These are phyloP conservation scores for Hystrix brachyura DNA, from an alignment of 2,113 vertebrate genomes.

Conservation along the genomic window DNA sequence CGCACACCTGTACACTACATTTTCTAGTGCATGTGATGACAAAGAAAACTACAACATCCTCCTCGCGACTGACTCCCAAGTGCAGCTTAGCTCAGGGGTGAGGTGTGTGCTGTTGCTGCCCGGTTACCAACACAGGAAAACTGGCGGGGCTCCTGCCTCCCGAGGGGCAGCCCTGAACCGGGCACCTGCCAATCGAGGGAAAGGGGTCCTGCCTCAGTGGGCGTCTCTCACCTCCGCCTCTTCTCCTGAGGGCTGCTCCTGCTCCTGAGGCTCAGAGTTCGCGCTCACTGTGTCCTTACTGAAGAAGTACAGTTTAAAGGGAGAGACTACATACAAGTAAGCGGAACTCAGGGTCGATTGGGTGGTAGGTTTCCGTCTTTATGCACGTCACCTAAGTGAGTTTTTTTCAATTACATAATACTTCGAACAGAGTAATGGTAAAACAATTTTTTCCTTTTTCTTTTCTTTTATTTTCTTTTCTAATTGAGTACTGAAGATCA, in stretches of 20 bases:
- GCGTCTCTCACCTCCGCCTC: background rate
- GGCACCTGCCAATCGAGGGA: background rate
- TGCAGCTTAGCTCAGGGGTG: background rate
- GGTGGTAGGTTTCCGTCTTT: background rate
- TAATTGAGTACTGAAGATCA: background rate
- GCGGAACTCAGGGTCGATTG: background rate
- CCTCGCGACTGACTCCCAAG: conserved; percentile 12
- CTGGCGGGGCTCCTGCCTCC: background rate
- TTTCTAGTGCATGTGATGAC: background rate
- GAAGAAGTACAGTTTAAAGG: background rate
- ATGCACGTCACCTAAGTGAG: background rate
- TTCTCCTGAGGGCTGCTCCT: background rate
- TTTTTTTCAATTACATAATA: conserved; percentile 5
- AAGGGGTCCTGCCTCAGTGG: background rate
- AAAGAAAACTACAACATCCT: background rate
- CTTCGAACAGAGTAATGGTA: conserved; percentile 14
- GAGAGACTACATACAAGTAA: background rate
- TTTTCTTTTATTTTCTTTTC: background rate
- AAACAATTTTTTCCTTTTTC: background rate
- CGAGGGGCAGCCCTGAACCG: background rate
- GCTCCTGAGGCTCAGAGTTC: background rate
- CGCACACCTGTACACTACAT: background rate
- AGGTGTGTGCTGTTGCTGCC: background rate
- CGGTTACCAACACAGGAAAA: background rate
- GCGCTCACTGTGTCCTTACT: background rate